These are phyloP conservation scores for Andricus grossulariae DNA, from an alignment of 1,140 invertebrate species.

Conservation along the genomic window DNA sequence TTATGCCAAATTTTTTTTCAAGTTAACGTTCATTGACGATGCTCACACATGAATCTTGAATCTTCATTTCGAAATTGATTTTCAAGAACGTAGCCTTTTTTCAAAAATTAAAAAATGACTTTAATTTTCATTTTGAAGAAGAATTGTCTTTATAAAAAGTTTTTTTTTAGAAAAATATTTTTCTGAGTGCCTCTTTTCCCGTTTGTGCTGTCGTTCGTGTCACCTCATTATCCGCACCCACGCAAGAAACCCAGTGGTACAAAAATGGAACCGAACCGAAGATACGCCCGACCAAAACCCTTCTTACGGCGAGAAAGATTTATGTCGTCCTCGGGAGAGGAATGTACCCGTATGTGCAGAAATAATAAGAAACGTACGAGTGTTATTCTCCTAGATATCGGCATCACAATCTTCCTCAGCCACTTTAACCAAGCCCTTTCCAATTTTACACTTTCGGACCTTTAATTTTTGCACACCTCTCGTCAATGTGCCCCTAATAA, in stretches of 20 bases:
- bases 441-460: conserved; percentile 31
- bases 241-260: conserved; percentile 8
- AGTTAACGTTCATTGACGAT: too few species aligned
- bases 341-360: conserved; percentile 36
- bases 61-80: too few species aligned
- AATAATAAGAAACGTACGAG: conserved; percentile 46
- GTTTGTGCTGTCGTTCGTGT: conserved; percentile 37
- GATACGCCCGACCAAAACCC: not conserved
- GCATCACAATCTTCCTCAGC: conserved; percentile 50
- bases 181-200: not conserved
- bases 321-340: conserved; percentile 1
- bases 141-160: too few species aligned
- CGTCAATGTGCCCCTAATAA: conserved; percentile 54
- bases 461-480: conserved; percentile 15
- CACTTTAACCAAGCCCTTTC: conserved; percentile 39
- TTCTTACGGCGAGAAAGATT: conserved; percentile 14
- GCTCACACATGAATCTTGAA: too few species aligned
- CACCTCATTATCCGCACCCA: conserved; percentile 53
- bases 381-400: conserved; percentile 47
- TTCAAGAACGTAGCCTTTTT: too few species aligned
- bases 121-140: too few species aligned
- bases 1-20: too few species aligned
- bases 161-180: too few species aligned
- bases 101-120: too few species aligned
- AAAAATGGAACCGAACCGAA: not conserved